Conservation (phyloP, 2,888 invertebrate genomes). For the Heteropelma amictum region DNA sequence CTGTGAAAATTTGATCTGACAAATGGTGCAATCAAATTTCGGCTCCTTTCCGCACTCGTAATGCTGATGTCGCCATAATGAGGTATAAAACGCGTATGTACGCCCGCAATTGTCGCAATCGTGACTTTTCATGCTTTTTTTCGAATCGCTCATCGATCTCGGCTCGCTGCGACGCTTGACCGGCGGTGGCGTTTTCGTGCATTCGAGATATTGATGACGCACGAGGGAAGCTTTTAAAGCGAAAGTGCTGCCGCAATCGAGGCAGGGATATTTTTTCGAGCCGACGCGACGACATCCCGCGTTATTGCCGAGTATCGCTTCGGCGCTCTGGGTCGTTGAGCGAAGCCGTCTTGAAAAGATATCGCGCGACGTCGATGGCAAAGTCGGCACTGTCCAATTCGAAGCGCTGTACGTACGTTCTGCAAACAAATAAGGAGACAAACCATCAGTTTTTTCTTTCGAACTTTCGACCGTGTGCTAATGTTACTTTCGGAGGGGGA, state of each 20-base stretch:
- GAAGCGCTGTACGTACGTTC: constrained; percentile 67
- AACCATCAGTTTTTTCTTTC: background rate
- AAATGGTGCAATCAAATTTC: constrained; percentile 81
- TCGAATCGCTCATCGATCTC: constrained; percentile 10
- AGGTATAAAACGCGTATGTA: constrained; percentile 71
- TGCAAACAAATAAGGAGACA: constrained; percentile 57
- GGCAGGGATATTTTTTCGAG: constrained; percentile 69
- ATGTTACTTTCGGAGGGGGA: background rate
- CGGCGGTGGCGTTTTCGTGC: constrained; percentile 55
- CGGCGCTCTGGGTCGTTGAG: constrained; percentile 62
- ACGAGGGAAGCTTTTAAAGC: constrained; percentile 67
- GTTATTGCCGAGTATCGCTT: constrained; percentile 46
- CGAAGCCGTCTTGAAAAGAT: constrained; percentile 63
- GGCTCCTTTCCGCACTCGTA: constrained; percentile 83
- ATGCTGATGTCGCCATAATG: constrained; percentile 74
- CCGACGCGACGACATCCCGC: constrained; percentile 53
- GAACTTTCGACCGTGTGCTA: background rate
- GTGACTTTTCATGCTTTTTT: constrained; percentile 64
- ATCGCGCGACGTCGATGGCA: constrained; percentile 66
- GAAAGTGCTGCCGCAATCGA: constrained; percentile 69
- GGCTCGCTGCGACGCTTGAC: constrained; percentile 43
- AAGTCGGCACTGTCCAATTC: constrained; percentile 70
- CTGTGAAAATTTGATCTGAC: constrained; percentile 81
- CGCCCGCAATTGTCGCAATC: constrained; percentile 67
- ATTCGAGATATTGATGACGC: constrained; percentile 69